Percentiles rank a stretch among this genome's conserved stretches.
Conservation (phyloP, 2,797 vertebrate genomes). For the Pitangus sulphuratus region DNA sequence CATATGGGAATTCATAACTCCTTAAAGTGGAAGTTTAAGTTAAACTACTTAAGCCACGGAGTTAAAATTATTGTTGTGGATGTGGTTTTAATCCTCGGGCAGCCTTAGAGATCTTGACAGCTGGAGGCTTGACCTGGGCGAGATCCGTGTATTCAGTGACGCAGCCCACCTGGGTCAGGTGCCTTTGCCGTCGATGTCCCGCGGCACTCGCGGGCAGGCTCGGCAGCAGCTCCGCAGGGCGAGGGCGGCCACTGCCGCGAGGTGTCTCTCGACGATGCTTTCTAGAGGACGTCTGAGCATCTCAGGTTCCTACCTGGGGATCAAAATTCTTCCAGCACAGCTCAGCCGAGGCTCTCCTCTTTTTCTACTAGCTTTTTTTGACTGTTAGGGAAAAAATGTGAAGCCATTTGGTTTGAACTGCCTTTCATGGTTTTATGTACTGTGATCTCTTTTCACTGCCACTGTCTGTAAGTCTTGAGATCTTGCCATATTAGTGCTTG, state of each 20-base stretch:
- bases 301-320: accelerated
- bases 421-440: neutral
- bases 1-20: neutral
- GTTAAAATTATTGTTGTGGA: neutral
- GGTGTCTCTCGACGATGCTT: accelerated
- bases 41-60: neutral
- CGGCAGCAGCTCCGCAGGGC: accelerated
- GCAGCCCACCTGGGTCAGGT: accelerated
- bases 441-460: neutral
- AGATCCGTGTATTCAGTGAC: neutral
- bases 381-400: neutral
- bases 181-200: accelerated
- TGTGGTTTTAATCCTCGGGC: neutral
- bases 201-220: accelerated
- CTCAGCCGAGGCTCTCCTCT: neutral
- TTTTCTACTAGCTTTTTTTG: neutral
- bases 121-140: neutral
- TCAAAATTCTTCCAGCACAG: neutral
- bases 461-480: neutral
- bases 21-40: neutral
- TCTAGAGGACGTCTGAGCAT: neutral
- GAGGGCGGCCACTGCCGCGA: neutral
- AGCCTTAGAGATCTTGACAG: neutral
- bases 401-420: neutral
- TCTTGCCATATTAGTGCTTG: neutral